These are phyloP conservation scores for Chloroceryle aenea DNA, from an alignment of 2,113 vertebrate species.

Conservation along the genomic window DNA sequence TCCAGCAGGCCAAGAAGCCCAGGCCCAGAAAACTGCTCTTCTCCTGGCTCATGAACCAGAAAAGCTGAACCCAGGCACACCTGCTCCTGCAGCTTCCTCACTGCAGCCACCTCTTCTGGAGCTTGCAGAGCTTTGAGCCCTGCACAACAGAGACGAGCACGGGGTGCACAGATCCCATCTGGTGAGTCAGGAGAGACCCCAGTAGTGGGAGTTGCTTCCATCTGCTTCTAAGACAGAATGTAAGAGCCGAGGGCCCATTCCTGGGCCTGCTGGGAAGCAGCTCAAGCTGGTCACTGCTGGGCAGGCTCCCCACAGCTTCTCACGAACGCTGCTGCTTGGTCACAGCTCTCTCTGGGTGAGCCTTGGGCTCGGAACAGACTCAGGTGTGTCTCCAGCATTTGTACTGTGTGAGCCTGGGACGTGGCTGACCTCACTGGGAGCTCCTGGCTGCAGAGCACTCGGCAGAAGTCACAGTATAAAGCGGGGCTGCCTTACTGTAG, in stretches of 20 bases:
- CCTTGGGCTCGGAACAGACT: neutral
- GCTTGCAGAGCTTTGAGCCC: conserved; percentile 38
- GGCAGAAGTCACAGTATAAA: rapidly evolving
- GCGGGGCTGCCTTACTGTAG: neutral
- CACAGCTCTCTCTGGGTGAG: neutral
- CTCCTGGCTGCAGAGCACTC: neutral
- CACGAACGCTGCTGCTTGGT: neutral
- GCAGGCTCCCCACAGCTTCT: conserved; percentile 19
- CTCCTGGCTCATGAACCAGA: conserved; percentile 83
- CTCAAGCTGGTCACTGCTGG: neutral
- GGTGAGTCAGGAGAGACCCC: neutral
- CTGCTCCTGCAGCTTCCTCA: conserved; percentile 36
- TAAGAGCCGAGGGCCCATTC: neutral
- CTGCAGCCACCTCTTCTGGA: conserved; percentile 8
- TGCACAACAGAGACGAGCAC: neutral
- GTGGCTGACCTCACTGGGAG: rapidly evolving
- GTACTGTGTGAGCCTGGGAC: neutral
- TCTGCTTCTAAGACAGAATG: neutral
- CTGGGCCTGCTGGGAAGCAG: neutral
- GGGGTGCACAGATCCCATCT: neutral
- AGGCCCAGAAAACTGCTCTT: conserved; percentile 76
- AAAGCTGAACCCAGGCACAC: conserved; percentile 62
- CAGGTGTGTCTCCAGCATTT: rapidly evolving
- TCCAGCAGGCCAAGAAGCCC: conserved; percentile 59
- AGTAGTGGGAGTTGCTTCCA: neutral